Evolutionary conservation across 1,140 invertebrate genomes (phyloP).

Genomic region (Tetramorium parvispinum): DNA sequence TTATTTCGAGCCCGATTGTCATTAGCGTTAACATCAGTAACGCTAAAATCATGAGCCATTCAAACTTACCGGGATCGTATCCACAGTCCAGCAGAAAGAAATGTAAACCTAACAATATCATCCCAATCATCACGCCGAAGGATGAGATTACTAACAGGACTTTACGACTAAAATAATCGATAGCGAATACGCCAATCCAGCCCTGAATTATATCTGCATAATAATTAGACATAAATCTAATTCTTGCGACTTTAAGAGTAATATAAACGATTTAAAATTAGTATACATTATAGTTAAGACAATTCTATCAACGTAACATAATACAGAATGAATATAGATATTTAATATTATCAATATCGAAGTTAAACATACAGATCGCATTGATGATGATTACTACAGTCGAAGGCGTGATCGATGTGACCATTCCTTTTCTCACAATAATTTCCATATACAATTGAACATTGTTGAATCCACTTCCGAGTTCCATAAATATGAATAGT

Average conservation of each 20-base stretch:
- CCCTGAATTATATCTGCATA: slow-evolving; percentile 54
- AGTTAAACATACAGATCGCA: slow-evolving; percentile 87
- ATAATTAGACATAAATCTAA: neutral
- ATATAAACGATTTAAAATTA: no score
- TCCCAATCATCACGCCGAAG: slow-evolving; percentile 85
- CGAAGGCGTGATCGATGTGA: slow-evolving; percentile 83
- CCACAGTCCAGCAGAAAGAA: slow-evolving; percentile 87
- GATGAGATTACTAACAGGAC: slow-evolving; percentile 89
- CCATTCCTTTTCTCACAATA: slow-evolving; percentile 89
- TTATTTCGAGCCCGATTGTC: slow-evolving; percentile 89
- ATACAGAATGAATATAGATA: neutral
- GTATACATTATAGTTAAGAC: neutral
- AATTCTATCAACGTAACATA: neutral
- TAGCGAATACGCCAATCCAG: slow-evolving; percentile 79
- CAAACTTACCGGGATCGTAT: slow-evolving; percentile 80
- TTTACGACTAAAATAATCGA: slow-evolving; percentile 90
- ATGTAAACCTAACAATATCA: slow-evolving; percentile 87
- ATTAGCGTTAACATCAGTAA: slow-evolving; percentile 74
- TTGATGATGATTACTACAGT: slow-evolving; percentile 89
- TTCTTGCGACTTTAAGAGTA: neutral
- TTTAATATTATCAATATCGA: neutral
- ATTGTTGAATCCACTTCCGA: slow-evolving; percentile 90
- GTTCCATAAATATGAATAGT: slow-evolving; percentile 91
- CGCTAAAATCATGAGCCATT: slow-evolving; percentile 68
- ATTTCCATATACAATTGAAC: slow-evolving; percentile 91